Conservation (phyloP, 2,113 vertebrate species). For the sheep (Ovis aries) region ARS-UI_Ramb_v3.0 NC_056054.1:149510501-149511000, state of each 20-base stretch:
- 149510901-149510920: background rate
- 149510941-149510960: background rate
- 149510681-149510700: background rate
- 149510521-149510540: background rate
- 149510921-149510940: background rate
- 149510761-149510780: background rate
- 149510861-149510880: background rate
- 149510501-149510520: background rate
- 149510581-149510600: background rate
- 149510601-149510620: background rate
- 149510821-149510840: background rate
- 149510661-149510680: background rate
- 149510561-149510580: background rate
- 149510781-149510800: background rate
- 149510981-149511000: background rate
- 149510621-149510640: background rate
- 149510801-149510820: background rate
- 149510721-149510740: background rate
- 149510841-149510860: accelerated
- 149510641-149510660: background rate
- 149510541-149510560: background rate
- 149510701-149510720: background rate
- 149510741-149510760: background rate
- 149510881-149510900: background rate
- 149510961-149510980: background rate